These are phyloP conservation scores for Arizona elegans DNA, from an alignment of 2,113 vertebrate species.

Conservation along the genomic window DNA sequence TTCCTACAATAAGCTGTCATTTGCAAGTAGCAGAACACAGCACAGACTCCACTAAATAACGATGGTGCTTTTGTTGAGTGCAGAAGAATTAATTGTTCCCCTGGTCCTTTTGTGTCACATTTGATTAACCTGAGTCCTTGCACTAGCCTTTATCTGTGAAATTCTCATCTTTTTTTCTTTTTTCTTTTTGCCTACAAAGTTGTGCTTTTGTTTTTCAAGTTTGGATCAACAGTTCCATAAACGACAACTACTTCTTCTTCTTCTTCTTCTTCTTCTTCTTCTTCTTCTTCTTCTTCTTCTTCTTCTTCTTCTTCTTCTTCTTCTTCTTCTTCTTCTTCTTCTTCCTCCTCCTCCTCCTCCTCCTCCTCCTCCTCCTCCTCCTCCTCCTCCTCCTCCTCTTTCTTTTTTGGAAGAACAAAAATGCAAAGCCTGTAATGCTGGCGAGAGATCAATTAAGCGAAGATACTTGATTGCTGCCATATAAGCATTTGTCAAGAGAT, in stretches of 20 bases:
- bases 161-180: constrained; percentile 7
- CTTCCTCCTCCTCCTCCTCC: no score
- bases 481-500: constrained; percentile 32
- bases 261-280: no score
- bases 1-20: neutral
- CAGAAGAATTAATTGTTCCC: constrained; percentile 30
- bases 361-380: no score
- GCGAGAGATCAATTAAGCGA: neutral
- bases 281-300: no score
- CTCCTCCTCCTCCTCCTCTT: no score
- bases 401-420: neutral
- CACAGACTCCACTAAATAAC: constrained; percentile 37
- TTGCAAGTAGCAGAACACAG: constrained; percentile 7
- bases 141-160: constrained; percentile 24
- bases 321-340: no score
- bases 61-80: neutral
- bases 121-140: constrained; percentile 44
- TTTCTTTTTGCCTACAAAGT: neutral
- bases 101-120: constrained; percentile 19
- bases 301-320: no score
- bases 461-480: constrained; percentile 35
- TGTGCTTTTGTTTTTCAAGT: constrained; percentile 38
- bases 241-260: neutral
- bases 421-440: neutral
- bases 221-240: constrained; percentile 8